Base-by-base conservation (phyloP, 2,797 vertebrate species). In the Diplodus puntazzo region DNA sequence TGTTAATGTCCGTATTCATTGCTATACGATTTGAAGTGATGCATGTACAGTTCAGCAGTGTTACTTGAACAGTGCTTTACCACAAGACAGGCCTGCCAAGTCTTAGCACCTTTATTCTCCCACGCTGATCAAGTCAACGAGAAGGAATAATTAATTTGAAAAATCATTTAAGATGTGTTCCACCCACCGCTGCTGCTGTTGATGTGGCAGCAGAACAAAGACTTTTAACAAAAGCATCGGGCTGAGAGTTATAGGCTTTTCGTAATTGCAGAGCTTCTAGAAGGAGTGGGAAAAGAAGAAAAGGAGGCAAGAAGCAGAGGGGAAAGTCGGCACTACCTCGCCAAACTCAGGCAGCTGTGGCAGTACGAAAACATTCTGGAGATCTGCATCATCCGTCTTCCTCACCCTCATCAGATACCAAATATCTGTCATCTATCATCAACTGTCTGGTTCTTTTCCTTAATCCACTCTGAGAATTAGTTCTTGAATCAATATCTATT, bases 151-250 rank as follows among this genome's bases (percentile, higher is more conserved):
- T 94, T 89, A 68, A 89, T 90, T 80, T 66, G 6, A 87, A 84
- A 87, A 86, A 86, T 83, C 20, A 86, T 90, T 90, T 87, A 80
- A 85, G 84, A 92, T 75, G 67, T 83, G 78, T 83, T 85, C 86
- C 86, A 77, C 90, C 91, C 90, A 91, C 92, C 61, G 73, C 45
- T 73, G 76, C 79, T 80, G 78, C 85, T 82, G 74, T 71, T 87
- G 78, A 88, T 86, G 87, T 88, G 85, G 84, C 91, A 91, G 87
- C 82, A 83, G 91, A 89, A 89, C 88, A 93, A 92, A 90, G 83
- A 76, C 73, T 66, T 87, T 81, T 71, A 69, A 92, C 84, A 92
- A 91, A 93, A 78, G 73, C 86, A 84, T 68, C 53, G 16, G 67
- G 74, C 70, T 88, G 67, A 81, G 85, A 84, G 75, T 87, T 88